Evolutionary conservation across 2,888 invertebrate species (phyloP), one percentile per base, ranked within the genome.

Genomic region (Euzophera pinguis): DNA sequence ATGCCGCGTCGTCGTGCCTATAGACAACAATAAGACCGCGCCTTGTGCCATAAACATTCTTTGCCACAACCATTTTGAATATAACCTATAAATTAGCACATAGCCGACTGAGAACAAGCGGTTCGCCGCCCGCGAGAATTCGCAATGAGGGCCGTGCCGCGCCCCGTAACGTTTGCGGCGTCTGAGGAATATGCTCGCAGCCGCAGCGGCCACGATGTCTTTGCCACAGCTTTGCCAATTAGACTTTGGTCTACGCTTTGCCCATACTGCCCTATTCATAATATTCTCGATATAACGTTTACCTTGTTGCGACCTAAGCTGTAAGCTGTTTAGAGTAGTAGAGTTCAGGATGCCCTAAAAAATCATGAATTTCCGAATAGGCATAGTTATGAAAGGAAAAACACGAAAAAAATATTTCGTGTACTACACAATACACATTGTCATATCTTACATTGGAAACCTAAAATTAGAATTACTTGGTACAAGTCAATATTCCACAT

Each of bases 1-100:
- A 65, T 71, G 60, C 58, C 63, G 63, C 66, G 72, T 73, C 66
- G 72, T 73, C 78, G 75, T 76, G 76, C 78, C 76, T 77, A 78
- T 78, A 77, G 75, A 78, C 80, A 84, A 88, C 86, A 88, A 87
- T 88, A 75, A 84, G 81, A 83, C 86, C 86, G 81, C 85, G 78
- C 86, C 88, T 82, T 78, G 75, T 71, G 76, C 80, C 77, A 83
- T 85, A 85, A 84, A 87, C 87, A 87, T 88, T 89, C 84, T 87
- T 88, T 81, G 83, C 76, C 76, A 73, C 83, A 81, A 84, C 85
- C 81, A 84, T 84, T 85, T 79, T 79, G 81, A 84, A 85, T 86
- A 84, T 87, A 83, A 85, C 81, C 84, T 84, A 84, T 86, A 89
- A 88, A 87, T 87, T 87, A 85, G 79, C 72, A 64, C 75, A 67